Conservation (phyloP, 1,140 invertebrate genomes). For the Goniozus legneri region DNA sequence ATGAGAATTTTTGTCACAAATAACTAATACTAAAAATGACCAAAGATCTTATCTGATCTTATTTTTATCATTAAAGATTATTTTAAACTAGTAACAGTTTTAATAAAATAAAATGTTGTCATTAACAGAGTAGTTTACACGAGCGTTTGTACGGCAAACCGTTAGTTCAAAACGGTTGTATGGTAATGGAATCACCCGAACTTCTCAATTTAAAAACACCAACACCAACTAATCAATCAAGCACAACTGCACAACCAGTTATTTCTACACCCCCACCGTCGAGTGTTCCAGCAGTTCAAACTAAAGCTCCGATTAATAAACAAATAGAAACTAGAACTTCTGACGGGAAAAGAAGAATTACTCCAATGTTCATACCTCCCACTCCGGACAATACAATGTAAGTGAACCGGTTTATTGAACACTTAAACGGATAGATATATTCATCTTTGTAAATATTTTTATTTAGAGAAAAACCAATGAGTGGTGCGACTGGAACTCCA, state of each 20-base stretch:
- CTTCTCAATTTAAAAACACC: constrained; percentile 58
- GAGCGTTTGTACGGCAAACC: constrained; percentile 85
- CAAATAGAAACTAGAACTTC: constrained; percentile 94
- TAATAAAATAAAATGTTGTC: constrained; percentile 1
- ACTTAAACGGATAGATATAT: constrained; percentile 4
- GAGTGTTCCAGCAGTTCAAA: constrained; percentile 35
- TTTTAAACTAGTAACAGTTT: neutral
- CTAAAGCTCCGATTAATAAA: constrained; percentile 76
- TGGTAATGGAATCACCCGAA: constrained; percentile 80
- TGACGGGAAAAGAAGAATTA: constrained; percentile 91
- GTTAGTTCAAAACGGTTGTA: constrained; percentile 60
- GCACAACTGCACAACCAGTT: constrained; percentile 18
- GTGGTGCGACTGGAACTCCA: constrained; percentile 32
- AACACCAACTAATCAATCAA: constrained; percentile 13
- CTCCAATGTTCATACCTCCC: constrained; percentile 89
- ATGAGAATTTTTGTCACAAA: constrained; percentile 19
- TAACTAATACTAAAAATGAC: no score
- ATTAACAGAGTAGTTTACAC: constrained; percentile 69
- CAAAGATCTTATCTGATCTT: neutral
- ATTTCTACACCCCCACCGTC: constrained; percentile 22
- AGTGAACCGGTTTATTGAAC: constrained; percentile 3
- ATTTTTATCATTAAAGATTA: neutral
- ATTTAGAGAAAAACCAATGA: constrained; percentile 54
- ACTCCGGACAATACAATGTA: constrained; percentile 59
- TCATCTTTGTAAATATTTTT: neutral